phyloP scores from a whole-genome alignment of 2,797 vertebrate genomes.

The Chiloscyllium punctatum region DNA sequence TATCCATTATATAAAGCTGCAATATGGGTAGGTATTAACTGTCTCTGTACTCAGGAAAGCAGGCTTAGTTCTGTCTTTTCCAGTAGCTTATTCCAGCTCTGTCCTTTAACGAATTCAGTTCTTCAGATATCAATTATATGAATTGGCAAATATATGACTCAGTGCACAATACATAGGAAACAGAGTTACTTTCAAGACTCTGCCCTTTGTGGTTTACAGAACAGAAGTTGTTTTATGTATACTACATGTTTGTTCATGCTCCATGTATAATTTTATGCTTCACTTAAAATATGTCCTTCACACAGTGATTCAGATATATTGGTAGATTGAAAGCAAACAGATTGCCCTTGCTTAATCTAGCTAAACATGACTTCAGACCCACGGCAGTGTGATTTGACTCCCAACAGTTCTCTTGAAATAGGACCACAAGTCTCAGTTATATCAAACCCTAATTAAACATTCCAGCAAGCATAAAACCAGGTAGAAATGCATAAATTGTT shows the following conservation, averaged over 20 bases:
- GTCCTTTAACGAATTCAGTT: background rate
- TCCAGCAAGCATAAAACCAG: too few relatives aligned
- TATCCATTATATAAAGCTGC: background rate
- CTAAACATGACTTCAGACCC: too few relatives aligned
- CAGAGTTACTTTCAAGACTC: background rate
- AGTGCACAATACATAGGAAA: background rate
- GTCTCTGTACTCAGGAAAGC: background rate
- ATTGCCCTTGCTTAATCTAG: background rate
- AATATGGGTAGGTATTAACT: background rate
- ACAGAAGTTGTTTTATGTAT: conserved; percentile 50
- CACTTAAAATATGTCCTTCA: conserved; percentile 41
- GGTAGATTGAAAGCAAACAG: background rate
- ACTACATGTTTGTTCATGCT: conserved; percentile 41
- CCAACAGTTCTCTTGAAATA: too few relatives aligned
- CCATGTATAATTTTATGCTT: conserved; percentile 39
- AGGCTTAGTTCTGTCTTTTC: background rate
- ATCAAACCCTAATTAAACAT: too few relatives aligned
- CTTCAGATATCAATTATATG: background rate
- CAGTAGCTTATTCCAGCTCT: background rate
- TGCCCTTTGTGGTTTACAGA: conserved; percentile 46
- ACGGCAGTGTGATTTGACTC: too few relatives aligned
- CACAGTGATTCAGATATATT: background rate
- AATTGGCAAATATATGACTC: background rate
- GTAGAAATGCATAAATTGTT: too few relatives aligned
- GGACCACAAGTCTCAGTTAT: too few relatives aligned